Evolutionary conservation across 2,888 invertebrate genomes (phyloP).

Genomic region (Stenodema calcarata): DNA sequence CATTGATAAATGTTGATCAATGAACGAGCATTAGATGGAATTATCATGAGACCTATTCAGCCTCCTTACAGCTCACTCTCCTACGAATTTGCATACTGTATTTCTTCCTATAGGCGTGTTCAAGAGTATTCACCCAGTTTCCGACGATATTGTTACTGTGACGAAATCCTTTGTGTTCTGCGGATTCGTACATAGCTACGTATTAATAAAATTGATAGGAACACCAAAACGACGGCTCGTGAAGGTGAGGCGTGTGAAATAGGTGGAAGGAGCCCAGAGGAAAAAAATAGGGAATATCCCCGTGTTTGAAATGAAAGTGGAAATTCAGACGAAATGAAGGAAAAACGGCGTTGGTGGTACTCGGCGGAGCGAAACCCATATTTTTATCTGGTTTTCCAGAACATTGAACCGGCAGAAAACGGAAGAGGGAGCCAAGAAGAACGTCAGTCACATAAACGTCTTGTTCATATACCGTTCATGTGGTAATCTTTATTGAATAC

Average conservation of each 20-base stretch:
- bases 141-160: no score
- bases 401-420: constrained; percentile 25
- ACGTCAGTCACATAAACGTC: constrained; percentile 38
- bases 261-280: not conserved
- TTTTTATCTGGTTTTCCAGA: constrained; percentile 45
- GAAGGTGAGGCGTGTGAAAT: not conserved
- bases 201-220: no score
- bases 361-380: constrained; percentile 3
- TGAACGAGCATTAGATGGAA: no score
- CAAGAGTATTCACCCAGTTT: no score
- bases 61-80: no score
- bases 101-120: no score
- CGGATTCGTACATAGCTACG: no score
- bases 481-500: constrained; percentile 48
- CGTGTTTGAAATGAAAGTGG: constrained; percentile 17
- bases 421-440: not conserved
- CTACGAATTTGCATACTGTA: no score
- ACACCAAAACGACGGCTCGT: not conserved
- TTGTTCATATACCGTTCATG: constrained; percentile 39
- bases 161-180: no score
- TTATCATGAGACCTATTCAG: no score
- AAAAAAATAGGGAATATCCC: not conserved
- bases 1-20: no score
- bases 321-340: constrained; percentile 26
- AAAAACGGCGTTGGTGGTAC: constrained; percentile 5